A percentile compares a stretch with the other conserved stretches of the same genome.
phyloP scores from a whole-genome alignment of 2,797 vertebrate genomes.

The Dipus sagitta region DNA sequence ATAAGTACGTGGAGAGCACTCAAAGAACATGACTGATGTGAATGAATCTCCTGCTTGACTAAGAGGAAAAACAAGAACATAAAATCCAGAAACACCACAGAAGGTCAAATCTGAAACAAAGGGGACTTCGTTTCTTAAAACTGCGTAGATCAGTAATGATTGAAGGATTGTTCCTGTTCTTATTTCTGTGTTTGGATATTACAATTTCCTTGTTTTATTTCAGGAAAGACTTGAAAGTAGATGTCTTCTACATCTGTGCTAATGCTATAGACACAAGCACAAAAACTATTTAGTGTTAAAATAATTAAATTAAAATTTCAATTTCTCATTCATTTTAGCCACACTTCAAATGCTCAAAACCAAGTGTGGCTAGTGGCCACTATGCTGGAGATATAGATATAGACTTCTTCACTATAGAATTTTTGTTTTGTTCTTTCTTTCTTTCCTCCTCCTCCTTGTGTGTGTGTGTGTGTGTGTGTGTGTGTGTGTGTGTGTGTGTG shows the following conservation, averaged over 20 bases:
- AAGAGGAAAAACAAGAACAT: background rate
- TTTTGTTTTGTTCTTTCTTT: background rate
- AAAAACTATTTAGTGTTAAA: conserved; percentile 1
- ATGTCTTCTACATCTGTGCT: background rate
- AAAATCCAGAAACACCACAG: background rate
- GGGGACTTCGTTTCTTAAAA: background rate
- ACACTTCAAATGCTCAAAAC: background rate
- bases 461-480: no score
- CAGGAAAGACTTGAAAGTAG: background rate
- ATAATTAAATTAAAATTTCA: conserved; percentile 5
- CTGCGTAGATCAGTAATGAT: background rate
- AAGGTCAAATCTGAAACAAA: conserved; percentile 33
- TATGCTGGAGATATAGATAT: background rate
- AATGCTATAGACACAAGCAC: background rate
- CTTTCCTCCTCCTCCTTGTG: no score
- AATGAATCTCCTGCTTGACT: background rate
- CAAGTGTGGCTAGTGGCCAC: background rate
- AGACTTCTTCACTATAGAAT: background rate
- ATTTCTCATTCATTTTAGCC: background rate
- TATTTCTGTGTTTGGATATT: background rate
- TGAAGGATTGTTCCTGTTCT: background rate
- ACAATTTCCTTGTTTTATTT: conserved; percentile 25
- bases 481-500: no score
- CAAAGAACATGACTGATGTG: background rate
- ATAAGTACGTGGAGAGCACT: background rate